These are phyloP conservation scores for Nymphalis c-album DNA, from an alignment of 2,888 invertebrate species.

Conservation along the genomic window DNA sequence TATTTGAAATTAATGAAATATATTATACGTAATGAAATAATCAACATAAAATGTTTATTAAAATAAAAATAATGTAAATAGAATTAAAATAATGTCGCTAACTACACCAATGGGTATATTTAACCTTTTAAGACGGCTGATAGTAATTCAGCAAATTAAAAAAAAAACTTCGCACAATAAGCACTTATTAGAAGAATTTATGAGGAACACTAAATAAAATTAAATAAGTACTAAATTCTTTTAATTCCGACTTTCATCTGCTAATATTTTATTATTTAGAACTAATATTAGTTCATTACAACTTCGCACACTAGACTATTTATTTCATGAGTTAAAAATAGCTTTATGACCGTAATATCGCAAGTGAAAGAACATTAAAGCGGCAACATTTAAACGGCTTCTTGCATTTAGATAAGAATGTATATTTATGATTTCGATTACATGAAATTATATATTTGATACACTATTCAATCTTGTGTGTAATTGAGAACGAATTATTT, in stretches of 20 bases:
- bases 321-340: constrained; percentile 19
- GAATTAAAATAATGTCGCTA: too few species aligned
- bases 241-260: too few species aligned
- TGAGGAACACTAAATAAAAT: neutral
- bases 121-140: too few species aligned
- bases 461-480: neutral
- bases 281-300: neutral
- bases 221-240: neutral
- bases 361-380: constrained; percentile 34
- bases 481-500: constrained; percentile 8
- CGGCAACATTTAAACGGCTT: constrained; percentile 5
- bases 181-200: too few species aligned
- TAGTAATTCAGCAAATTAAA: too few species aligned
- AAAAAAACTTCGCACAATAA: too few species aligned
- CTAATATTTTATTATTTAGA: too few species aligned
- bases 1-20: too few species aligned
- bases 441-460: constrained; percentile 26
- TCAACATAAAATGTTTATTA: too few species aligned
- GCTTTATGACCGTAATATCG: constrained; percentile 18
- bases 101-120: too few species aligned
- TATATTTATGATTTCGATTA: constrained; percentile 34
- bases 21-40: too few species aligned
- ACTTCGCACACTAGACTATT: constrained; percentile 3
- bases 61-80: too few species aligned
- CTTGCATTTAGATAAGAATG: constrained; percentile 31